Conservation (phyloP, 2,797 vertebrate genomes). For the Phataginus tetradactyla region DNA sequence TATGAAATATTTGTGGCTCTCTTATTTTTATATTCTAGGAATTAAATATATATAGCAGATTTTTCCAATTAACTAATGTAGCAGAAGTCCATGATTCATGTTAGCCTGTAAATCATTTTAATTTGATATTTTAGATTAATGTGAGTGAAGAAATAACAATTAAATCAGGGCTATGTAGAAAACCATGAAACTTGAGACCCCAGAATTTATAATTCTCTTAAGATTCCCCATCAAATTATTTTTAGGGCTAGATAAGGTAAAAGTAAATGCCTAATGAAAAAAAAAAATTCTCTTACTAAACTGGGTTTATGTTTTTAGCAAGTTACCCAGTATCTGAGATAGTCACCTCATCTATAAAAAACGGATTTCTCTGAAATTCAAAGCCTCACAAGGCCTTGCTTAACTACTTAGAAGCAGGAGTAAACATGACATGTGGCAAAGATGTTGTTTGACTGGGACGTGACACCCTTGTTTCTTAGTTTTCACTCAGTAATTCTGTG, state of each 20-base stretch:
- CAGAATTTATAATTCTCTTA: conserved; percentile 24
- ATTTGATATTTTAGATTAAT: conserved; percentile 32
- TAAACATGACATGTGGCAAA: neutral
- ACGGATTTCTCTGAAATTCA: neutral
- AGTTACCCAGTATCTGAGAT: neutral
- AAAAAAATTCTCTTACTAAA: neutral
- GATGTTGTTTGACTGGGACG: neutral
- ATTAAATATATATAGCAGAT: neutral
- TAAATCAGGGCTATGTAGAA: conserved; percentile 25
- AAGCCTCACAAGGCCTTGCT: neutral
- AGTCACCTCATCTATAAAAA: neutral
- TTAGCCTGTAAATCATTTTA: conserved; percentile 48
- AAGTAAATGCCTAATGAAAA: neutral
- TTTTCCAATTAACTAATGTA: conserved; percentile 39
- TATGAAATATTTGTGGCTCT: neutral
- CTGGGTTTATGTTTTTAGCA: neutral
- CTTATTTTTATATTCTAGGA: conserved; percentile 12
- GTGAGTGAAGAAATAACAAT: neutral
- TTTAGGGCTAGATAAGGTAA: neutral
- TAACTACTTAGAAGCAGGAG: neutral
- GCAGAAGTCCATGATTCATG: neutral
- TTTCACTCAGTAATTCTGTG: neutral
- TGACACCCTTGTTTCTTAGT: neutral
- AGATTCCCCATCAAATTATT: neutral
- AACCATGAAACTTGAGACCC: neutral